Percentiles rank a stretch among this genome's conserved stretches.
These are phyloP conservation scores for Rhagologus leucostigma DNA, from an alignment of 2,113 vertebrate genomes.

Conservation along the genomic window DNA sequence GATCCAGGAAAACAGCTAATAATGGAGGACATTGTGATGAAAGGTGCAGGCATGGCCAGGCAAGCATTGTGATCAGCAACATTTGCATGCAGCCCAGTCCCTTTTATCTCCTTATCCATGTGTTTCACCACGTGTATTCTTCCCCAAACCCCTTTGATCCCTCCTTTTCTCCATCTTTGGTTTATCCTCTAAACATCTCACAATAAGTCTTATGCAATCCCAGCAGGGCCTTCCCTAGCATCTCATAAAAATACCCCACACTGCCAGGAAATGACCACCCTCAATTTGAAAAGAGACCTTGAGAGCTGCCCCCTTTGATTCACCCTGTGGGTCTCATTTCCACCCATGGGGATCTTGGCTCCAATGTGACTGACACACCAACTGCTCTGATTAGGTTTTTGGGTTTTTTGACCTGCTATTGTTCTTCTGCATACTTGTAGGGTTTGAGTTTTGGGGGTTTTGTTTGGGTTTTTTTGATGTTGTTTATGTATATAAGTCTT, in stretches of 20 bases:
- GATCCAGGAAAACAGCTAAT: not conserved
- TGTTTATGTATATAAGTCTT: not conserved
- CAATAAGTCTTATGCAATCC: not conserved
- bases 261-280: rapidly evolving
- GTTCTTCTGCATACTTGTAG: not conserved
- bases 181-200: not conserved
- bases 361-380: not conserved
- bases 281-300: not conserved
- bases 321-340: not conserved
- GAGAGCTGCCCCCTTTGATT: not conserved
- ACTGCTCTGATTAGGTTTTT: not conserved
- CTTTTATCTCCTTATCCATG: not conserved
- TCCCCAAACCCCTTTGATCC: not conserved
- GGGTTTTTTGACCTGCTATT: not conserved
- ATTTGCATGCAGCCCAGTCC: not conserved
- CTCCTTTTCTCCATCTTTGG: not conserved
- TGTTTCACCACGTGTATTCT: not conserved
- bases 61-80: not conserved
- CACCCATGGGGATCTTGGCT: not conserved
- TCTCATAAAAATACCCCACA: not conserved
- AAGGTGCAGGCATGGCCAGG: not conserved
- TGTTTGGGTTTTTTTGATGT: not conserved
- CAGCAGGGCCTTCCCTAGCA: not conserved
- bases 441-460: rapidly evolving
- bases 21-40: not conserved